Evolutionary conservation across 2,888 invertebrate genomes (phyloP).

Genomic region (Hypsopygia costalis): DNA sequence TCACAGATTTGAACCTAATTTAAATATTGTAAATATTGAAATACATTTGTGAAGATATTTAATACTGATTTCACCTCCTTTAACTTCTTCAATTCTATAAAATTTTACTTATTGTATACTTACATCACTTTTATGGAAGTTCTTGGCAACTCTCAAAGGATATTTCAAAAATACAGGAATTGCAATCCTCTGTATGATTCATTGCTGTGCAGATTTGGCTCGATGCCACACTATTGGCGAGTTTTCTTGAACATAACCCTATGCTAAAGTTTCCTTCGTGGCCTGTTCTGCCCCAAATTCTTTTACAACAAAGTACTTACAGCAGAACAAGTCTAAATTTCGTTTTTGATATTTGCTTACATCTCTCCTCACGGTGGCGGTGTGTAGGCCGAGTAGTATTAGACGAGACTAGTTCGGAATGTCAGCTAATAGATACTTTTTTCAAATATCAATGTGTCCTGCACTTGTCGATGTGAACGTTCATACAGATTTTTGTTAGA

Average conservation of each 20-base stretch:
- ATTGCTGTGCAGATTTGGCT: constrained; percentile 19
- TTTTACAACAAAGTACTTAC: constrained; percentile 52
- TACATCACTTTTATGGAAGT: constrained; percentile 4
- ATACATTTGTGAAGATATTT: no score
- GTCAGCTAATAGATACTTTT: constrained; percentile 68
- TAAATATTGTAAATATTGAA: no score
- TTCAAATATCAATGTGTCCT: constrained; percentile 59
- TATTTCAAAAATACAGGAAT: constrained; percentile 7
- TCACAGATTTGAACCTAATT: no score
- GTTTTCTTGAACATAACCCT: background rate
- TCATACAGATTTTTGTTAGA: constrained; percentile 71
- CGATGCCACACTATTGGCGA: constrained; percentile 7
- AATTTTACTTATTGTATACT: no score
- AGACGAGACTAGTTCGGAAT: constrained; percentile 71
- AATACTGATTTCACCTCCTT: no score
- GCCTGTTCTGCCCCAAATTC: constrained; percentile 64
- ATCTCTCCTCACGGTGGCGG: constrained; percentile 74
- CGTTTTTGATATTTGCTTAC: constrained; percentile 80
- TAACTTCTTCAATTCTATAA: no score
- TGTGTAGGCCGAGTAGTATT: constrained; percentile 74
- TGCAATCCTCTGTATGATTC: constrained; percentile 15
- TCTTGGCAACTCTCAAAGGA: constrained; percentile 11
- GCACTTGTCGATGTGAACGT: constrained; percentile 74
- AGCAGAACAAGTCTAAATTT: constrained; percentile 81
- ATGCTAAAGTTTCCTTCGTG: constrained; percentile 55